Conservation (phyloP, 2,797 vertebrate species). For the Nyctibius grandis region DNA sequence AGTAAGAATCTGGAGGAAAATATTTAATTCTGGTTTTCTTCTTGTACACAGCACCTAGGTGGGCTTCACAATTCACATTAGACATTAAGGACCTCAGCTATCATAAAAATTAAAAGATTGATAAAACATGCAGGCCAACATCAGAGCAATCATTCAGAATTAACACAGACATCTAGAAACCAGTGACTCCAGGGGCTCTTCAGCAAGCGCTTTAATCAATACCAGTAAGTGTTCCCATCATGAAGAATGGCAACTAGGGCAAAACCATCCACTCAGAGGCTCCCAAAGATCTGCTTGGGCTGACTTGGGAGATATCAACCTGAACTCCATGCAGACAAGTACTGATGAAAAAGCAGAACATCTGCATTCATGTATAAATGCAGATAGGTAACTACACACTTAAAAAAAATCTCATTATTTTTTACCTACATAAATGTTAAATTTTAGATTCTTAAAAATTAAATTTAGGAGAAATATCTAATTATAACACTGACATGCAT, state of each 20-base stretch:
- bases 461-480: not conserved
- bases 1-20: not conserved
- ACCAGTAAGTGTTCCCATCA: not conserved
- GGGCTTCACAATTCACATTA: not conserved
- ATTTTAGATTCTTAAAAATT: not conserved
- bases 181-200: not conserved
- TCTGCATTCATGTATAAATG: not conserved
- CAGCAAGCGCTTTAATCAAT: not conserved
- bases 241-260: not conserved
- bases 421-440: not conserved
- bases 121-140: not conserved
- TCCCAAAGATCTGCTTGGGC: not conserved
- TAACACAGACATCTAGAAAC: not conserved
- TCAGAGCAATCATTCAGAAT: not conserved
- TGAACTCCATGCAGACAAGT: not conserved
- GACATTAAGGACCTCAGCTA: not conserved
- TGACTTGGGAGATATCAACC: not conserved
- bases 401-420: not conserved
- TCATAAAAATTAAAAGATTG: not conserved
- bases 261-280: not conserved
- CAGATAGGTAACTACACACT: not conserved
- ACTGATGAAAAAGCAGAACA: not conserved
- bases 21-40: not conserved
- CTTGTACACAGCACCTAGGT: fast-evolving
- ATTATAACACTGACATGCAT: not conserved